These are phyloP conservation scores for Circaetus cinerascens DNA, from an alignment of 2,113 vertebrate species.

Conservation along the genomic window DNA sequence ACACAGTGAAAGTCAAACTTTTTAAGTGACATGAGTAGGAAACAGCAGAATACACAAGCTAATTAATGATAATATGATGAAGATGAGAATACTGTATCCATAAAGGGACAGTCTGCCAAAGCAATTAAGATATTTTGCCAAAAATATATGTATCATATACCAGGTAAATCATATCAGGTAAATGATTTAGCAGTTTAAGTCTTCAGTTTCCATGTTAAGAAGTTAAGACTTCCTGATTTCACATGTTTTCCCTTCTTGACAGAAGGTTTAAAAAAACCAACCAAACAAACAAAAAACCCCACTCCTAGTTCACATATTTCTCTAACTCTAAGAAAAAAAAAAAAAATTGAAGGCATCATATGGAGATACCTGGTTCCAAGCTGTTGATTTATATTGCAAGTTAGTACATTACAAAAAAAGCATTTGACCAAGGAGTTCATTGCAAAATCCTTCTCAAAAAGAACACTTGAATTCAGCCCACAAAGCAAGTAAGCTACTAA, in stretches of 20 bases:
- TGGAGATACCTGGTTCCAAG: neutral
- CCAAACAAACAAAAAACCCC: accelerated
- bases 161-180: neutral
- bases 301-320: neutral
- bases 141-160: neutral
- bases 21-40: neutral
- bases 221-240: neutral
- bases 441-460: neutral
- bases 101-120: neutral
- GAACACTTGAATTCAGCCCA: neutral
- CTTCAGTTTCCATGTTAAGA: neutral
- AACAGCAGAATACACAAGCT: neutral
- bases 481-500: neutral
- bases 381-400: neutral
- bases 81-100: neutral
- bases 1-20: neutral
- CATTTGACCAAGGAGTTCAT: neutral
- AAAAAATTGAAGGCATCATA: neutral
- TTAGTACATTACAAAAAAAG: neutral
- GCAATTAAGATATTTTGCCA: neutral
- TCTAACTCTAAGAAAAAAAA: neutral
- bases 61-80: neutral
- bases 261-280: neutral
- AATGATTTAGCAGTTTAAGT: neutral
- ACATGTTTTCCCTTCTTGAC: accelerated